phyloP scores from a whole-genome alignment of 2,888 invertebrate genomes.

The Acronicta leporina region DNA sequence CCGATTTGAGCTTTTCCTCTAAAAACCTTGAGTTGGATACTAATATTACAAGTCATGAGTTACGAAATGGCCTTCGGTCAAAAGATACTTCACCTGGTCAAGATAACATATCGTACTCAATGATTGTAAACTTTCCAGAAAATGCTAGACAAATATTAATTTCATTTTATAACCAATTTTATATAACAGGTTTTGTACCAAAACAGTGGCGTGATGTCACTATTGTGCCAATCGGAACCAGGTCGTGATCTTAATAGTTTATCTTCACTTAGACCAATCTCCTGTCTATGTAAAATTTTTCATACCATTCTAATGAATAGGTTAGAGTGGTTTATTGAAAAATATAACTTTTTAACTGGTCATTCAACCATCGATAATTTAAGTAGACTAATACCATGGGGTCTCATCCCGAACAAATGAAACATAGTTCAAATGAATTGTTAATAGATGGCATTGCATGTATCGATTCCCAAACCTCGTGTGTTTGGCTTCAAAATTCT shows the following conservation, averaged over 20 bases:
- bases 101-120: constrained; percentile 24
- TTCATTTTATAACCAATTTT: constrained; percentile 20
- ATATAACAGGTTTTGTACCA: constrained; percentile 30
- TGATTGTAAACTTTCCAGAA: constrained; percentile 27
- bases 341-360: too few species aligned
- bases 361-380: too few species aligned
- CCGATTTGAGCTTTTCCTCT: not conserved
- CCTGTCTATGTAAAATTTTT: too few species aligned
- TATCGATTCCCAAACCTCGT: too few species aligned
- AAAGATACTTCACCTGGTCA: constrained; percentile 14
- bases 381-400: constrained; percentile 1
- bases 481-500: too few species aligned
- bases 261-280: constrained; percentile 5
- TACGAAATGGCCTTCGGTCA: not conserved
- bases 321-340: too few species aligned
- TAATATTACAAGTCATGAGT: too few species aligned
- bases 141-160: constrained; percentile 13
- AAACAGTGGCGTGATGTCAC: constrained; percentile 44
- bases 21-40: not conserved
- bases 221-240: constrained; percentile 42
- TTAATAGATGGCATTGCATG: too few species aligned
- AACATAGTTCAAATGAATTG: too few species aligned
- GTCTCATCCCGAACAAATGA: too few species aligned
- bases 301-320: too few species aligned
- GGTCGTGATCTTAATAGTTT: constrained; percentile 3